phyloP scores from a whole-genome alignment of 2,797 vertebrate genomes.

The Schizopygopsis pylzovi region DNA sequence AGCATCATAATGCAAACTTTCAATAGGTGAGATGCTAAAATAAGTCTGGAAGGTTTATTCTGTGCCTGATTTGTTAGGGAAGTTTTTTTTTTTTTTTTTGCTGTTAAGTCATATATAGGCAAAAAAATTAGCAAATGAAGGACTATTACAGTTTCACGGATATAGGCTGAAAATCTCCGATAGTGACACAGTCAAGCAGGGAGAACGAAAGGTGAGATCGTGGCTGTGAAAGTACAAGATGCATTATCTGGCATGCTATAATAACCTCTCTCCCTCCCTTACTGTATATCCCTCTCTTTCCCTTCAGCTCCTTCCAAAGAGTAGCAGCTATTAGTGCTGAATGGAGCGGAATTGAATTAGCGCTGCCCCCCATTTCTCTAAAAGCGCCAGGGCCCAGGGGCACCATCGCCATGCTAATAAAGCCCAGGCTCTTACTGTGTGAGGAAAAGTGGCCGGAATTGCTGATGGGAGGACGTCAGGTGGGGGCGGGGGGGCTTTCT shows the following conservation, averaged over 20 bases:
- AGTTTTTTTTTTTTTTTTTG: neutral
- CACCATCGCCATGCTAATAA: slow-evolving; percentile 55
- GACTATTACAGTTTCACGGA: neutral
- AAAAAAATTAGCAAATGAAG: neutral
- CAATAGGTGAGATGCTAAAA: neutral
- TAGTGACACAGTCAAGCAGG: slow-evolving; percentile 23
- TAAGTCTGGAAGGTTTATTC: neutral
- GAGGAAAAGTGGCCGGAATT: slow-evolving; percentile 36
- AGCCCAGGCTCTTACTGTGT: slow-evolving; percentile 45
- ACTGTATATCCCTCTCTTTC: slow-evolving; percentile 23
- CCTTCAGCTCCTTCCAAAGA: slow-evolving; percentile 35
- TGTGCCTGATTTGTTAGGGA: neutral
- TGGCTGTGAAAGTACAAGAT: slow-evolving; percentile 29
- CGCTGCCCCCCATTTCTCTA: slow-evolving; percentile 39
- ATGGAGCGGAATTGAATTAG: slow-evolving; percentile 54
- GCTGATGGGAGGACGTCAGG: slow-evolving; percentile 25
- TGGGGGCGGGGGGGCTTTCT: slow-evolving; percentile 5
- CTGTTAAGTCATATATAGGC: neutral
- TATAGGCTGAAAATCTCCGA: slow-evolving; percentile 1
- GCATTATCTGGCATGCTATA: slow-evolving; percentile 41
- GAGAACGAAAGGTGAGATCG: slow-evolving; percentile 37
- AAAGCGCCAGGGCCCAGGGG: slow-evolving; percentile 52
- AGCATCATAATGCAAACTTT: slow-evolving; percentile 1
- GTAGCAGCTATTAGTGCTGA: slow-evolving; percentile 57
- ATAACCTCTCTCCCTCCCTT: slow-evolving; percentile 29